These are phyloP conservation scores for Lycocerus yunnanus DNA, from an alignment of 2,888 invertebrate species.

Conservation along the genomic window DNA sequence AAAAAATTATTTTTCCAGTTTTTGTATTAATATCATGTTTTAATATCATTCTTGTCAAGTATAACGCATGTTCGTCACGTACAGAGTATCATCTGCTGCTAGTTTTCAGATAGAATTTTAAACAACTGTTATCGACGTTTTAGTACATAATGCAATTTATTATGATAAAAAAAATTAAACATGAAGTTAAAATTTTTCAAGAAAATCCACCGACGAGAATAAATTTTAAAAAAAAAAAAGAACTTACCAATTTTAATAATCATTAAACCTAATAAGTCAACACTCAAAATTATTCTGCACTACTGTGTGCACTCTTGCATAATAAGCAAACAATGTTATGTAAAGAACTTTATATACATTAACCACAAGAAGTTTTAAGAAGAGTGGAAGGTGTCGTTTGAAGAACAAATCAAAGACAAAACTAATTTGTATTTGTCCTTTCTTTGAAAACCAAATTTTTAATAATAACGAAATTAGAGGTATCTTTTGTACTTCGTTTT, in stretches of 20 bases:
- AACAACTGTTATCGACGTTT: slow-evolving; percentile 14
- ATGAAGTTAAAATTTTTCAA: neutral
- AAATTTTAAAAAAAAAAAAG: neutral
- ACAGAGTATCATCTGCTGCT: slow-evolving; percentile 23
- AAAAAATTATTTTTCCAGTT: neutral
- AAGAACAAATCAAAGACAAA: neutral
- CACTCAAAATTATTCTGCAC: neutral
- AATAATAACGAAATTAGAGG: slow-evolving; percentile 14
- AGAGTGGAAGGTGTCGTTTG: slow-evolving; percentile 9
- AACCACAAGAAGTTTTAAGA: slow-evolving; percentile 13
- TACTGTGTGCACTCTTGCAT: slow-evolving; percentile 10
- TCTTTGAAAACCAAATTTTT: slow-evolving; percentile 5
- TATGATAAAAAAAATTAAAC: neutral
- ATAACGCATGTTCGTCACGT: slow-evolving; percentile 22
- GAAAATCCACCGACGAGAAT: neutral
- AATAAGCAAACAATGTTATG: slow-evolving; percentile 5
- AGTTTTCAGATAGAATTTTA: slow-evolving; percentile 22
- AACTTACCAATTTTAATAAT: slow-evolving; percentile 12
- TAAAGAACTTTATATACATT: slow-evolving; percentile 18
- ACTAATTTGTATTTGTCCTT: neutral
- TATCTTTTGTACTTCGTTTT: neutral
- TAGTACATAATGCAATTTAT: slow-evolving; percentile 12
- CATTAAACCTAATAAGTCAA: neutral
- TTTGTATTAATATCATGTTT: neutral
- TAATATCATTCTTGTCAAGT: neutral